phyloP scores from a whole-genome alignment of 2,888 invertebrate genomes.

The Furcula furcula region DNA sequence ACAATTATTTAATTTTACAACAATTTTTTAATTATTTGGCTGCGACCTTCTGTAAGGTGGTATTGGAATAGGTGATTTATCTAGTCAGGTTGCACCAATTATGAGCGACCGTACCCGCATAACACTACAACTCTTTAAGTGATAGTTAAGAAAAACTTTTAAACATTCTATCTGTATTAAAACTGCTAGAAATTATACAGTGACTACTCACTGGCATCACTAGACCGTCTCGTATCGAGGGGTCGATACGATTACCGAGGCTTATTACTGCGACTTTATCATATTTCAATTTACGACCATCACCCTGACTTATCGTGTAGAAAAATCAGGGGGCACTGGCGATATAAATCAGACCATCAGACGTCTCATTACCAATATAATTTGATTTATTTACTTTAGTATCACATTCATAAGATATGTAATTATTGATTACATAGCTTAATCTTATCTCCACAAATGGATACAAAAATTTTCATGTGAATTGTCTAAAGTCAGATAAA shows the following conservation, averaged over 20 bases:
- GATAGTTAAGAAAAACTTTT: no score
- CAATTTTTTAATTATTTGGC: no score
- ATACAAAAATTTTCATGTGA: constrained; percentile 20
- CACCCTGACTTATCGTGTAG: constrained; percentile 75
- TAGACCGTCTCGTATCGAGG: constrained; percentile 45
- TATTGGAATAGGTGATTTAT: no score
- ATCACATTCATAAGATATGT: neutral
- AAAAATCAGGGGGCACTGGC: constrained; percentile 69
- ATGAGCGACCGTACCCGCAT: no score
- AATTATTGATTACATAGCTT: neutral
- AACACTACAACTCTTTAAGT: no score
- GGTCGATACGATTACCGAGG: constrained; percentile 66
- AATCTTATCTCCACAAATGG: neutral
- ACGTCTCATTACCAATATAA: constrained; percentile 67
- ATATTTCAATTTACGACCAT: constrained; percentile 82
- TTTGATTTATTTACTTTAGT: constrained; percentile 46
- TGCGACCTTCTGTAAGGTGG: no score
- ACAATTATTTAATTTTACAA: no score
- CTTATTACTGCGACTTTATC: constrained; percentile 79
- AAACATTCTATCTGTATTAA: no score
- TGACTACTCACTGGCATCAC: constrained; percentile 36
- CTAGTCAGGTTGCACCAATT: no score
- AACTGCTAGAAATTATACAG: no score
- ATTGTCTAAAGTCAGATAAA: constrained; percentile 35
- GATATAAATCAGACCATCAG: constrained; percentile 75